Base-by-base conservation (phyloP, 2,888 invertebrate species). In the Orthonevra nobilis region DNA sequence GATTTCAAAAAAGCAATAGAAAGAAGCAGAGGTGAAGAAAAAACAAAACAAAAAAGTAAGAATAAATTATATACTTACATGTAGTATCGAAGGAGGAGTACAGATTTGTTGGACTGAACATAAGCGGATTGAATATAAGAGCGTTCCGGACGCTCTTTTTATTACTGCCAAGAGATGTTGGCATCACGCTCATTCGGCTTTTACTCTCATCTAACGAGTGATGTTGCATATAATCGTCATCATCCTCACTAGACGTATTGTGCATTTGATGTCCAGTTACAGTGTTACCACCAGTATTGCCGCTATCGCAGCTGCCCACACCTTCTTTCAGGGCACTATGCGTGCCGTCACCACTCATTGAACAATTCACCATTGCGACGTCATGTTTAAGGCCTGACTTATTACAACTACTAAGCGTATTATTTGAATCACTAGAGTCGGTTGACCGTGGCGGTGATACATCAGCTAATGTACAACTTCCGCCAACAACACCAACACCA, bases 81-180 rank as follows among this genome's bases (percentile, higher is more conserved):
- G 79, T 81, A 83, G n/a, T 83, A 82, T 40, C 82, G 84, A 34
- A 63, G 60, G 26, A 77, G 64, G 63, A 85, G 81, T 44, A n/a
- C n/a, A 83, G 79, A 52, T 81, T 82, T 46, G 36, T 44, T 46
- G 85, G 85, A 82, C 85, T 94, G 86, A 94, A 92, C 89, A 94
- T 94, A 86, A 94, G 94, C 84, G 93, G 92, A 89, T 94, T 94
- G 72, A 93, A 92, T 79, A 95, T 92, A 81, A 96, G 89, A 19
- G 94, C 93, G 88, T 93, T 92, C 83, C 92, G 84, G 68, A 83
- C 83, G 75, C 83, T 81, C 77, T 81, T 83, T 66, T 73, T 77
- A 64, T 19, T 40, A 44, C 68, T 68, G 46, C 54, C 56, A 23
- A 73, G 64, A 32, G 30, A 81, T 17, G 44, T 72, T 72, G 34